Evolutionary conservation across 2,888 invertebrate genomes (phyloP), one percentile per base, ranked within the genome.

Genomic region (Stenodera caucasica): DNA sequence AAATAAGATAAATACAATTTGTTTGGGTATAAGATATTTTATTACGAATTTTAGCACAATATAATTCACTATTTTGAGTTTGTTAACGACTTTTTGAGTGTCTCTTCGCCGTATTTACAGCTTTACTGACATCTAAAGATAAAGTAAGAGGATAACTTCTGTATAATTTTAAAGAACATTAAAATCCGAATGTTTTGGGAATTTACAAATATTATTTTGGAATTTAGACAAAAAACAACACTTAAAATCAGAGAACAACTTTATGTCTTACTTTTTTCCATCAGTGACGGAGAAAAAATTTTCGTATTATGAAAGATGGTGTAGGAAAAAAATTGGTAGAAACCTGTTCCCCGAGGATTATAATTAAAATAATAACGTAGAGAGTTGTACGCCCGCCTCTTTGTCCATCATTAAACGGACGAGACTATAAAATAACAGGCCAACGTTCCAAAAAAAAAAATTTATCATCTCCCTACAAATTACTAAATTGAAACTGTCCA

Each of bases 301-400:
- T 45, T 21, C 21, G 45, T 14, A 4, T 35, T 35, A n/a, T n/a
- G n/a, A n/a, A 35, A 32, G 32, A 14, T 35, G 14, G 6, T 21
- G 11, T 5, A 11, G 45, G 4, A 45, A 12, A 21, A 45, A 23
- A 23, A n/a, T 11, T 23, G n/a, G 21, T 45, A 45, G 45, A 53
- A 63, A 63, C 63, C 63, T 52, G 63, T 60, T 63, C 60, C 23
- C 26, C 56, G 35, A 65, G 67, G 69, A 61, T 69, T 64, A 65
- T 67, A 69, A 69, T 69, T 69, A 69, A 67, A 67, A 65, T 69
- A 69, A 69, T 69, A 69, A 69, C 66, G 63, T 52, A 61, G 65
- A 60, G 52, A 60, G 52, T 53, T 63, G 57, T 53, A 53, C 57
- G 60, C 55, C 55, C 37, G 53, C 61, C 49, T 67, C 66, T 53